phyloP scores from a whole-genome alignment of 2,888 invertebrate genomes.

The Linnaemya vulpina region DNA sequence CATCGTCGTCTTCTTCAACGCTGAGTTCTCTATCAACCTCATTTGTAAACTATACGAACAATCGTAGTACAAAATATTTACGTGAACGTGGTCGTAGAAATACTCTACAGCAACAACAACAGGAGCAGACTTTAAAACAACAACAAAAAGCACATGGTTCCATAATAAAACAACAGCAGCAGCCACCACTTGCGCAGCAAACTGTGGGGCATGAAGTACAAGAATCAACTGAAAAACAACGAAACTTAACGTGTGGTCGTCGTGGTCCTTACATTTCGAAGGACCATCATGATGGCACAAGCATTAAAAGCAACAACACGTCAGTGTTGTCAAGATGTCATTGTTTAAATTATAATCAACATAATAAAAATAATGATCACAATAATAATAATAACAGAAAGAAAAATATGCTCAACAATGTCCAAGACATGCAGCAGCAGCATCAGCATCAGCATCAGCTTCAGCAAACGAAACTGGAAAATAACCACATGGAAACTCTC shows the following conservation, averaged over 20 bases:
- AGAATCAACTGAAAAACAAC: slow-evolving; percentile 45
- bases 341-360: slow-evolving; percentile 65
- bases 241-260: slow-evolving; percentile 65
- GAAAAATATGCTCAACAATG: slow-evolving; percentile 59
- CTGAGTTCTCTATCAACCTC: slow-evolving; percentile 49
- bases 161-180: slow-evolving; percentile 48
- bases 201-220: slow-evolving; percentile 46
- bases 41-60: slow-evolving; percentile 69
- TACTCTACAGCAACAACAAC: slow-evolving; percentile 40
- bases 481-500: slow-evolving; percentile 41
- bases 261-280: slow-evolving; percentile 36
- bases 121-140: slow-evolving; percentile 49
- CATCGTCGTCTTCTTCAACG: slow-evolving; percentile 33
- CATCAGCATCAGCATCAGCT: slow-evolving; percentile 14
- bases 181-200: slow-evolving; percentile 49
- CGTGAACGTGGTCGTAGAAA: slow-evolving; percentile 67
- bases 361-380: slow-evolving; percentile 54
- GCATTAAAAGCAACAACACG: slow-evolving; percentile 59
- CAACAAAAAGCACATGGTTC: slow-evolving; percentile 61
- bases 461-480: slow-evolving; percentile 35
- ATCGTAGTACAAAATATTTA: slow-evolving; percentile 71
- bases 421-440: slow-evolving; percentile 52
- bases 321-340: slow-evolving; percentile 71
- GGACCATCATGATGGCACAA: slow-evolving; percentile 36
- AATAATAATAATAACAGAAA: slow-evolving; percentile 40